Percentiles rank a stretch among this genome's conserved stretches.
Evolutionary conservation across 2,888 invertebrate genomes (phyloP).

Genomic region (Dynastes maya): DNA sequence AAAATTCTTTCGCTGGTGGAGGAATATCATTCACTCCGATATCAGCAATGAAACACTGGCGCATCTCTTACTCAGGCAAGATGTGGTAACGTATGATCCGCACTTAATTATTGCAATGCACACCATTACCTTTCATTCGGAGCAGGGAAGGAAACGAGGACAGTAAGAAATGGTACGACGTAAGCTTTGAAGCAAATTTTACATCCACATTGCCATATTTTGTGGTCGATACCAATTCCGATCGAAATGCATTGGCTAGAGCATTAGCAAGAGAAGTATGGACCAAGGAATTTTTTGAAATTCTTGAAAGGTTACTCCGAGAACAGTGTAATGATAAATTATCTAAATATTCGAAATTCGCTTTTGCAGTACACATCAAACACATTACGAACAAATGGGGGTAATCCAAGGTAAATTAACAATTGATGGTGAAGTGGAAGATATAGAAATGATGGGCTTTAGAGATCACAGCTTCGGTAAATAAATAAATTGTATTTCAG

Average conservation of each 20-base stretch:
- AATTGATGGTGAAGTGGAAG: constrained; percentile 72
- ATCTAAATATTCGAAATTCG: not conserved
- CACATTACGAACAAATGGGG: constrained; percentile 89
- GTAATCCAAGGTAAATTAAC: constrained; percentile 75
- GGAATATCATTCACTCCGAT: constrained; percentile 80
- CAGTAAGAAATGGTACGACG: constrained; percentile 63
- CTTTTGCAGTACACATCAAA: constrained; percentile 79
- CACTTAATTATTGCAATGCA: not conserved
- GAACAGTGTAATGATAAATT: not conserved
- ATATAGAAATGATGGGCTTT: constrained; percentile 77
- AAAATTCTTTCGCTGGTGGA: constrained; percentile 78
- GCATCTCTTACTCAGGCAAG: constrained; percentile 78
- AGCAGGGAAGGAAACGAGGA: constrained; percentile 41
- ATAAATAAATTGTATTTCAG: constrained; percentile 37
- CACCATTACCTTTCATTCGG: not conserved
- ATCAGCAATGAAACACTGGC: constrained; percentile 84
- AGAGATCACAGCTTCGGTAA: constrained; percentile 87
- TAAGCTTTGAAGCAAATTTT: constrained; percentile 78
- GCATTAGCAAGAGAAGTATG: constrained; percentile 84
- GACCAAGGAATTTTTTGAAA: constrained; percentile 79
- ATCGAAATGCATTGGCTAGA: constrained; percentile 78
- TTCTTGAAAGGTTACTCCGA: constrained; percentile 72
- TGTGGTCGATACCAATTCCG: constrained; percentile 82
- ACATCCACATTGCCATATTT: constrained; percentile 77
- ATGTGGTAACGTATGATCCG: constrained; percentile 73